These are phyloP conservation scores for Zophobas atratus DNA, from an alignment of 1,140 invertebrate genomes.

Conservation along the genomic window DNA sequence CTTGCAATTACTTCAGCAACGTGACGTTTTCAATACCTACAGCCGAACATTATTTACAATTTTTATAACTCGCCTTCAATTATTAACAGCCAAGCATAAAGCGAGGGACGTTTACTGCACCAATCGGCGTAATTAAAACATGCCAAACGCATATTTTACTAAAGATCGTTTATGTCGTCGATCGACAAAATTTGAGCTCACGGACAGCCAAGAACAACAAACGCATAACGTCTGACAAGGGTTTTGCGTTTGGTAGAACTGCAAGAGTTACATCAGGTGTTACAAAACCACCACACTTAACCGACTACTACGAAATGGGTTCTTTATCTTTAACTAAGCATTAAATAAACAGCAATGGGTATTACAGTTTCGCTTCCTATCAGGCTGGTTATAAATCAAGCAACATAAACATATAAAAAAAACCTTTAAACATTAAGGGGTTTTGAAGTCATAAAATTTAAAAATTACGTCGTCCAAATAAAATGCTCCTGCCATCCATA, in stretches of 20 bases:
- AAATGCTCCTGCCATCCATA: conserved; percentile 48
- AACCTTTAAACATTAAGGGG: conserved; percentile 50
- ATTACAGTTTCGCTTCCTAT: conserved; percentile 46
- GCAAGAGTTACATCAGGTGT: conserved; percentile 5
- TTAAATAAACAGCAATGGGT: conserved; percentile 47
- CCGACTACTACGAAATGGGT: conserved; percentile 21
- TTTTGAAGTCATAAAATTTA: conserved; percentile 51
- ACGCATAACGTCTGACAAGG: too few species aligned
- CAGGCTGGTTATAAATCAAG: conserved; percentile 45
- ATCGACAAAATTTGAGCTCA: too few species aligned
- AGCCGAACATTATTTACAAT: conserved; percentile 56
- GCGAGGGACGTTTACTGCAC: conserved; percentile 54
- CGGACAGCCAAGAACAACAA: too few species aligned
- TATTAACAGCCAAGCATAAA: conserved; percentile 54
- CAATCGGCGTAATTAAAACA: conserved; percentile 60
- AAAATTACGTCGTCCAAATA: conserved; percentile 51
- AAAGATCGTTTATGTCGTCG: background rate
- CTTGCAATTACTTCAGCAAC: conserved; percentile 56
- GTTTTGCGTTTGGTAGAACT: too few species aligned
- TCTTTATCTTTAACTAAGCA: conserved; percentile 43
- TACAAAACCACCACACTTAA: conserved; percentile 22
- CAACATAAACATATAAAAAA: conserved; percentile 51
- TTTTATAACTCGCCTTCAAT: conserved; percentile 63
- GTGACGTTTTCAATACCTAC: conserved; percentile 62
- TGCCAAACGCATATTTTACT: conserved; percentile 21